These are phyloP conservation scores for Lagodon rhomboides DNA, from an alignment of 2,797 vertebrate species.

Conservation along the genomic window DNA sequence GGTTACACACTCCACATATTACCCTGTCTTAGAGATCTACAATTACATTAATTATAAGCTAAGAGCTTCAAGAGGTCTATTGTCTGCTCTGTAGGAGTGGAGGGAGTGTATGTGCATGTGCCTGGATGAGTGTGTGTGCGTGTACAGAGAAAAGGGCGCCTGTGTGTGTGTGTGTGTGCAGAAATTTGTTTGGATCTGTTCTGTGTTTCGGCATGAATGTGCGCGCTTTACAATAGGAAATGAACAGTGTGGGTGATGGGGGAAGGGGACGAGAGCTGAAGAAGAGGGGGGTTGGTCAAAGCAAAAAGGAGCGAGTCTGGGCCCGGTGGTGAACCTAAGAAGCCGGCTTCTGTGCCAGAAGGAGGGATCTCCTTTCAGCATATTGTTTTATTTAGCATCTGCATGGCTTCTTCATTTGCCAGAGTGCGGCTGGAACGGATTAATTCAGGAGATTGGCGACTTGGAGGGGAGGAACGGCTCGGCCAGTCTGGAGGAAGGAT, in stretches of 20 bases:
- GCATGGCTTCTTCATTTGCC: slow-evolving; percentile 73
- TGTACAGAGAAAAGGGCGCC: slow-evolving; percentile 16
- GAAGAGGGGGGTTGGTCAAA: slow-evolving; percentile 16
- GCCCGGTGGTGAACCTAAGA: slow-evolving; percentile 74
- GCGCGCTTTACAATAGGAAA: slow-evolving; percentile 34
- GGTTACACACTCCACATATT: slow-evolving; percentile 71
- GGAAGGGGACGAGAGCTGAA: slow-evolving; percentile 61
- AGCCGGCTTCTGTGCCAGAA: slow-evolving; percentile 44
- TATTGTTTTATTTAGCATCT: slow-evolving; percentile 84
- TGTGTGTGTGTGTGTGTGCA: slow-evolving; percentile 29
- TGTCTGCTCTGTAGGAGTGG: slow-evolving; percentile 60
- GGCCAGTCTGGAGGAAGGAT: slow-evolving; percentile 62
- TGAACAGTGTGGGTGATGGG: slow-evolving; percentile 39
- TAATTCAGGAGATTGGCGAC: slow-evolving; percentile 74
- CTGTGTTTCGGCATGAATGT: slow-evolving; percentile 1
- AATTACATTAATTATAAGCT: slow-evolving; percentile 81
- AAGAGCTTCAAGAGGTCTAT: slow-evolving; percentile 68
- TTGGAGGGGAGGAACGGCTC: slow-evolving; percentile 55
- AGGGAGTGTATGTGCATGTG: slow-evolving; percentile 5
- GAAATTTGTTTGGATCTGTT: slow-evolving; percentile 15
- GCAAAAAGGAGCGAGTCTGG: slow-evolving; percentile 48
- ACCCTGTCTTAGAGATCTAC: slow-evolving; percentile 77
- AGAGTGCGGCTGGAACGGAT: slow-evolving; percentile 71
- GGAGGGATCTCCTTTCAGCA: slow-evolving; percentile 79
- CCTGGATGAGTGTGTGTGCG: neutral